Evolutionary conservation across 2,113 vertebrate species (phyloP).

Genomic region (Mormoops blainvillei): DNA sequence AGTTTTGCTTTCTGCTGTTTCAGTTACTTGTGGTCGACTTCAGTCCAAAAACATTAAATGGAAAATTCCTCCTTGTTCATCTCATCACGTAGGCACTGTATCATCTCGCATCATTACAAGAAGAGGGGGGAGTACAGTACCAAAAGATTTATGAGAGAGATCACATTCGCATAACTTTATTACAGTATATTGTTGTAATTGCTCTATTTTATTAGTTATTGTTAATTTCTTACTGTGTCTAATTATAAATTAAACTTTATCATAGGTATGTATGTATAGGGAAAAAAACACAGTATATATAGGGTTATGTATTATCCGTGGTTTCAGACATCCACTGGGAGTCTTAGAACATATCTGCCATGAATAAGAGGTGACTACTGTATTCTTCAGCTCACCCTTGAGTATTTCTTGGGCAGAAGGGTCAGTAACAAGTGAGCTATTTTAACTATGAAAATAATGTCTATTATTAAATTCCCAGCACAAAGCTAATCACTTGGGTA

Average conservation of each 20-base stretch:
- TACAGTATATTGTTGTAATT: too few relatives aligned
- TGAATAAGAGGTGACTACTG: not conserved
- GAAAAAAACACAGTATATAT: not conserved
- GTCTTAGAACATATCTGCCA: not conserved
- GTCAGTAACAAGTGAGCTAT: not conserved
- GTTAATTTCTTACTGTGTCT: not conserved
- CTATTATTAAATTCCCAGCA: not conserved
- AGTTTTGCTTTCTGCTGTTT: too few relatives aligned
- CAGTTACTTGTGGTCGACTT: not conserved
- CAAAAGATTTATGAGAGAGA: too few relatives aligned
- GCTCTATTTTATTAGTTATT: not conserved
- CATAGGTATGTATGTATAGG: not conserved
- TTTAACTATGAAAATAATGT: not conserved
- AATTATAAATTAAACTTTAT: not conserved
- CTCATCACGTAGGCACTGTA: not conserved
- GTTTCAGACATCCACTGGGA: not conserved
- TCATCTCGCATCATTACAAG: too few relatives aligned
- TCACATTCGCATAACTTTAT: too few relatives aligned
- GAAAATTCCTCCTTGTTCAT: not conserved
- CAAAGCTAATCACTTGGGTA: not conserved
- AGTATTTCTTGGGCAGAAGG: not conserved
- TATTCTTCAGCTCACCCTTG: not conserved
- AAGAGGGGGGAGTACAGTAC: too few relatives aligned
- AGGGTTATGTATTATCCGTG: not conserved
- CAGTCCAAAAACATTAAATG: not conserved